phyloP scores from a whole-genome alignment of 2,113 vertebrate species.

The Tragelaphus buxtoni region DNA sequence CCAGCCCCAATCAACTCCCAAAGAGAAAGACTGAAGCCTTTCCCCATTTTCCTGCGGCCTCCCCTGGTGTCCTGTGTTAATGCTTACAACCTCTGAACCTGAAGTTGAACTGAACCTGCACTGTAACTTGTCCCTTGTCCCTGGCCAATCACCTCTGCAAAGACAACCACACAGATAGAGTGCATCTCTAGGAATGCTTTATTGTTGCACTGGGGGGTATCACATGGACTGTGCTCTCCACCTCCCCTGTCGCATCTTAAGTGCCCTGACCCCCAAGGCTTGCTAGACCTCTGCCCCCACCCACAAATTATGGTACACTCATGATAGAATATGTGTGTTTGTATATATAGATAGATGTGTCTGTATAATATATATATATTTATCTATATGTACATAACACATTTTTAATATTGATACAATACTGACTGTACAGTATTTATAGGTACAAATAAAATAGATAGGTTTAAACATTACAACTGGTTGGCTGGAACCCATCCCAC shows the following conservation, averaged over 20 bases:
- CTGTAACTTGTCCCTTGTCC: background rate
- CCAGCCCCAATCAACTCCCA: background rate
- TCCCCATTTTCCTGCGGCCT: background rate
- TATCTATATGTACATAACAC: slow-evolving; percentile 7
- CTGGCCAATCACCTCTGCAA: background rate
- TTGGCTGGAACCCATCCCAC: background rate
- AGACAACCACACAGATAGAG: background rate
- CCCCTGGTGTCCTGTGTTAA: background rate
- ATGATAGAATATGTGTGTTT: background rate
- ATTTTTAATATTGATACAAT: slow-evolving; percentile 37
- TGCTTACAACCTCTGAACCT: background rate
- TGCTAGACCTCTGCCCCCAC: background rate
- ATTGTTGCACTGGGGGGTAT: slow-evolving; percentile 36
- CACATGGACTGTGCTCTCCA: background rate
- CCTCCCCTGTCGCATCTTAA: background rate
- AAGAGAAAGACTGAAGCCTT: background rate
- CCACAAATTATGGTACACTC: slow-evolving; percentile 2
- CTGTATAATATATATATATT: background rate
- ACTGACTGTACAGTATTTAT: slow-evolving; percentile 64
- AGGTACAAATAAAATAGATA: slow-evolving; percentile 45
- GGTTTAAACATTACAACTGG: slow-evolving; percentile 20
- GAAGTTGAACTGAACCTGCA: background rate
- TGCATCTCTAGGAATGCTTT: slow-evolving; percentile 41
- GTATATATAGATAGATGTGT: background rate
- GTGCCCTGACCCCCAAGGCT: background rate